phyloP scores from a whole-genome alignment of 2,888 invertebrate species.

The Homarus gammarus region DNA sequence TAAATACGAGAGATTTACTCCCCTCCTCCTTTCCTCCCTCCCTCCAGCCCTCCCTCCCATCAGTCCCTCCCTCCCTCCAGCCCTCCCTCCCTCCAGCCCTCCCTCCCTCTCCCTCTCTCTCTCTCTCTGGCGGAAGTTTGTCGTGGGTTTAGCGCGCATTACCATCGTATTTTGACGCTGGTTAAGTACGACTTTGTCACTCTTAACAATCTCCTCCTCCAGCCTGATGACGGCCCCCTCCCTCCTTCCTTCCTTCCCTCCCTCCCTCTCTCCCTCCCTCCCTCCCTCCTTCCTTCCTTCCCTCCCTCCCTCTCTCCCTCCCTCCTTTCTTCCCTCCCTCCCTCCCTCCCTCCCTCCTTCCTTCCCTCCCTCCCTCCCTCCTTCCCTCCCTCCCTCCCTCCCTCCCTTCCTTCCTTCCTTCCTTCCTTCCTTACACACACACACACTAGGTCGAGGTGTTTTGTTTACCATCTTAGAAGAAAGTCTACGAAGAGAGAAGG shows the following conservation, averaged over 20 bases:
- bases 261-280: too few species aligned
- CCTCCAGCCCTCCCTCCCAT: conserved; percentile 18
- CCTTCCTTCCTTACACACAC: too few species aligned
- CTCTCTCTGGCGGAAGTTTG: conserved; percentile 35
- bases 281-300: too few species aligned
- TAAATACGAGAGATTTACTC: background rate
- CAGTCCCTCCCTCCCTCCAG: conserved; percentile 14
- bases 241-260: background rate
- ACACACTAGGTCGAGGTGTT: too few species aligned
- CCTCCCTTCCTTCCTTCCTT: background rate
- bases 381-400: background rate
- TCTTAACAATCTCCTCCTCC: conserved; percentile 38
- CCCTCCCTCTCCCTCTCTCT: background rate
- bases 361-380: background rate
- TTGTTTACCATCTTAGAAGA: too few species aligned
- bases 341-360: background rate
- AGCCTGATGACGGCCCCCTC: background rate
- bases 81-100: background rate
- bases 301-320: too few species aligned
- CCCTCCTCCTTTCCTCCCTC: background rate
- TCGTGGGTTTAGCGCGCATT: conserved; percentile 37
- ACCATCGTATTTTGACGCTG: conserved; percentile 59
- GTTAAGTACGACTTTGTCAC: conserved; percentile 40
- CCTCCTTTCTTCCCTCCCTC: background rate
- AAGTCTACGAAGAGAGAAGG: background rate